phyloP scores from a whole-genome alignment of 2,888 invertebrate genomes.

The Monochamus alternatus region DNA sequence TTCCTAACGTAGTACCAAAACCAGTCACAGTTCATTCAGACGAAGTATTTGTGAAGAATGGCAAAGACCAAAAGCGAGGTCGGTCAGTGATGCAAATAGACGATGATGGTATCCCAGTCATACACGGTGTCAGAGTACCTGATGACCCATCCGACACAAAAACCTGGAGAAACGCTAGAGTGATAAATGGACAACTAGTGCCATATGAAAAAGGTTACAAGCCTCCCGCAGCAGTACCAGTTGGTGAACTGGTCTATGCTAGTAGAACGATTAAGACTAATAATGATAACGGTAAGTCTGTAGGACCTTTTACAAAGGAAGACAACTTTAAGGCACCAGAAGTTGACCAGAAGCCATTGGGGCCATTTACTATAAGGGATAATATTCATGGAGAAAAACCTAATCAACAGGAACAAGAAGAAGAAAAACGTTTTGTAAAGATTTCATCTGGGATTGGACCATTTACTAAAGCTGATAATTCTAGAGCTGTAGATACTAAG shows the following conservation, averaged over 20 bases:
- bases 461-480: slow-evolving; percentile 78
- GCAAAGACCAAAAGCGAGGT: slow-evolving; percentile 75
- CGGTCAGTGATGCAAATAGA: slow-evolving; percentile 79
- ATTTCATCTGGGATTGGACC: slow-evolving; percentile 72
- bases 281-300: slow-evolving; percentile 59
- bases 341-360: slow-evolving; percentile 60
- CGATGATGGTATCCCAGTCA: slow-evolving; percentile 83
- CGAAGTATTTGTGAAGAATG: slow-evolving; percentile 74
- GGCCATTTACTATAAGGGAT: slow-evolving; percentile 77
- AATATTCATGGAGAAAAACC: slow-evolving; percentile 65
- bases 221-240: slow-evolving; percentile 77
- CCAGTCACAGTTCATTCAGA: slow-evolving; percentile 81
- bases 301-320: slow-evolving; percentile 77
- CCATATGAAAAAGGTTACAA: slow-evolving; percentile 82
- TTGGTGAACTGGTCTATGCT: slow-evolving; percentile 71
- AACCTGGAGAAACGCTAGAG: slow-evolving; percentile 91
- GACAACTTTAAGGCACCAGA: slow-evolving; percentile 74
- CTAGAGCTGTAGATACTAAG: slow-evolving; percentile 74
- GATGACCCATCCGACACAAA: slow-evolving; percentile 84
- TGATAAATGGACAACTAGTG: slow-evolving; percentile 87
- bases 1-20: slow-evolving; percentile 76
- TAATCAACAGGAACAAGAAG: slow-evolving; percentile 47
- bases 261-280: slow-evolving; percentile 21
- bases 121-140: slow-evolving; percentile 87
- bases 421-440: slow-evolving; percentile 47